Conservation (phyloP, 2,888 invertebrate genomes). For the Norana najaformis region DNA sequence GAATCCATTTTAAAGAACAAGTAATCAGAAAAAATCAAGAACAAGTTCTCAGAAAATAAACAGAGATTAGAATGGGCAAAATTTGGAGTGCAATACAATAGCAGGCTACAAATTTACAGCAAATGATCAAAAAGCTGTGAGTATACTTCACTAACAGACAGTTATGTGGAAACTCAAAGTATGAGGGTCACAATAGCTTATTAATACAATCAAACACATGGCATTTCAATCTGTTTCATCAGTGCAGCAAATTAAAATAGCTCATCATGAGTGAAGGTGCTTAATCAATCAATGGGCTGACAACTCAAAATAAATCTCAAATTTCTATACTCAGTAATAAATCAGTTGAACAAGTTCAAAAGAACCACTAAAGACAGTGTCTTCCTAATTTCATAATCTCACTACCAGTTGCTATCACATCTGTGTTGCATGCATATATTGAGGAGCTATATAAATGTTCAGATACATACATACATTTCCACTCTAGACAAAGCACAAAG, state of each 20-base stretch:
- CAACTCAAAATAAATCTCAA: background rate
- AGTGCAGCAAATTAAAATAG: background rate
- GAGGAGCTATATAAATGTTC: background rate
- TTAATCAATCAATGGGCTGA: background rate
- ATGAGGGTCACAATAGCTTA: background rate
- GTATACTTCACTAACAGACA: background rate
- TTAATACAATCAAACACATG: background rate
- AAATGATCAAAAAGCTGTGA: no score
- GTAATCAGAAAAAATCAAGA: background rate
- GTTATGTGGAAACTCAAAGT: background rate
- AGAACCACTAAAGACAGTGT: background rate
- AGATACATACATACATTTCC: background rate
- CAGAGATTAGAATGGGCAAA: background rate
- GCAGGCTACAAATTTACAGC: background rate
- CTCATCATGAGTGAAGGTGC: background rate
- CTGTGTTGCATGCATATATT: background rate
- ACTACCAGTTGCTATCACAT: background rate
- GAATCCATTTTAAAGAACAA: background rate
- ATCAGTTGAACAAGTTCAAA: background rate
- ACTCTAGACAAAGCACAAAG: background rate
- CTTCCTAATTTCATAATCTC: background rate
- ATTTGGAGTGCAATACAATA: background rate
- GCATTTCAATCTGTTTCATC: background rate
- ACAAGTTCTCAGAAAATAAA: background rate
- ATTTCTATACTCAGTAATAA: background rate